Conservation (phyloP, 1,140 invertebrate genomes). For the Arion vulgaris region DNA sequence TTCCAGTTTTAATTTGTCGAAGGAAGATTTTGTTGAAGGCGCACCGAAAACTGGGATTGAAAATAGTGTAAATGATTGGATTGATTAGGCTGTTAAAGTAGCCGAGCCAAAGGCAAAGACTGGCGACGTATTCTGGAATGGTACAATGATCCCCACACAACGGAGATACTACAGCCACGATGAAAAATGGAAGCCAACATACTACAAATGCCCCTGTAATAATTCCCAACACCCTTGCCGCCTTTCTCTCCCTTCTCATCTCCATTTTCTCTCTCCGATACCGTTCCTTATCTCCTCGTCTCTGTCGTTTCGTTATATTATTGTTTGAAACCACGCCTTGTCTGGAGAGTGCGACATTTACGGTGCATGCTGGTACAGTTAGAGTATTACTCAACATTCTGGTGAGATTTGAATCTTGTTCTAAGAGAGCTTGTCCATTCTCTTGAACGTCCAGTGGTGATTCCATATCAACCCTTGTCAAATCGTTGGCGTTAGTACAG, state of each 20-base stretch:
- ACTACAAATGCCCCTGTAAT: slow-evolving; percentile 72
- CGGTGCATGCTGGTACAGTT: slow-evolving; percentile 46
- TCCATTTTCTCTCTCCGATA: slow-evolving; percentile 71
- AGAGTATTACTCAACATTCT: slow-evolving; percentile 31
- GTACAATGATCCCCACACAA: slow-evolving; percentile 57
- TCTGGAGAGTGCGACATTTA: slow-evolving; percentile 22
- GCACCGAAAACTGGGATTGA: slow-evolving; percentile 71
- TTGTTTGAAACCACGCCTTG: slow-evolving; percentile 48
- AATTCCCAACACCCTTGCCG: slow-evolving; percentile 73
- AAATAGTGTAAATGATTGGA: slow-evolving; percentile 73
- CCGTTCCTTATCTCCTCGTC: slow-evolving; percentile 57
- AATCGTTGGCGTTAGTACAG: slow-evolving; percentile 53
- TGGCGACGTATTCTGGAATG: slow-evolving; percentile 68
- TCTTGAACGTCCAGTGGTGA: slow-evolving; percentile 23
- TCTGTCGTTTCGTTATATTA: slow-evolving; percentile 53
- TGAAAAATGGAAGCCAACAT: slow-evolving; percentile 73
- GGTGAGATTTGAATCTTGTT: slow-evolving; percentile 23
- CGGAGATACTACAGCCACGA: slow-evolving; percentile 67
- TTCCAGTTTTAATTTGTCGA: slow-evolving; percentile 41
- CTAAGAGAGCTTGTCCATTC: not conserved
- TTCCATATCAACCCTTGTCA: slow-evolving; percentile 44
- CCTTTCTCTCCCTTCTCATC: slow-evolving; percentile 73
- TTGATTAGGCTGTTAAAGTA: slow-evolving; percentile 72
- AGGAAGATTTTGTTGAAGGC: slow-evolving; percentile 65
- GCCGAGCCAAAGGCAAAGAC: slow-evolving; percentile 71